Evolutionary conservation across 2,113 vertebrate species (phyloP), one percentile per base, ranked within the genome.

Genomic region (Tiliqua scincoides): DNA sequence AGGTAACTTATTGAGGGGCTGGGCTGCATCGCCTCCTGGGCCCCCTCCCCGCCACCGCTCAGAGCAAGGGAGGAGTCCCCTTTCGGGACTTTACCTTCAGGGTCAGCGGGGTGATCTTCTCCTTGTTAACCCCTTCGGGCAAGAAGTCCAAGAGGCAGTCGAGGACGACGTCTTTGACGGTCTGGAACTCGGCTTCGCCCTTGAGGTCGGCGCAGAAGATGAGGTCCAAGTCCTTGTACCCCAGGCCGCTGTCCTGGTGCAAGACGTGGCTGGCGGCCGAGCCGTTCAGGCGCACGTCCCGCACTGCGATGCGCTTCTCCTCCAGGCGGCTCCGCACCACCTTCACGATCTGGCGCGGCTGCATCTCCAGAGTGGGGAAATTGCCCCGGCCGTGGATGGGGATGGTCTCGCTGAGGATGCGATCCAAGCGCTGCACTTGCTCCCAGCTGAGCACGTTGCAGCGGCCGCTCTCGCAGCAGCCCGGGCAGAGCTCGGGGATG

Each of bases 71-170:
- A n/a, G 20, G 70, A 40, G 21, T 18, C 25, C 32, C 11, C 32
- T n/a, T 12, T 8, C 1, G 65, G 62, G 1, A 2, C 1, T 89
- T 94, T 98, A 99, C 99, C 98, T 99, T 99, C 93, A 99, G 96
- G 48, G 98, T 99, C 84, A 99, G 95, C 15, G 98, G 98, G 1
- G 97, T 97, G 89, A 99, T 99, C 96, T 98, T 99, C 95, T 99
- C 98, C 89, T 99, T 99, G 94, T 99, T 99, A 90, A 99, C 99
- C 82, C 98, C 98, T 89, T 98, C 98, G 61, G 99, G 99, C 86
- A 99, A 96, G 96, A 99, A 99, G 95, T 99, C 99, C 97, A 99
- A 96, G 71, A 99, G 98, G 94, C 98, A 99, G 95, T 99, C 98
- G 95, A 99, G 95, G 93, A 99, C 99, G 63, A 98, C 99, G 95